These are phyloP conservation scores for Mechanitis mazaeus DNA, from an alignment of 2,888 invertebrate genomes.

Conservation along the genomic window DNA sequence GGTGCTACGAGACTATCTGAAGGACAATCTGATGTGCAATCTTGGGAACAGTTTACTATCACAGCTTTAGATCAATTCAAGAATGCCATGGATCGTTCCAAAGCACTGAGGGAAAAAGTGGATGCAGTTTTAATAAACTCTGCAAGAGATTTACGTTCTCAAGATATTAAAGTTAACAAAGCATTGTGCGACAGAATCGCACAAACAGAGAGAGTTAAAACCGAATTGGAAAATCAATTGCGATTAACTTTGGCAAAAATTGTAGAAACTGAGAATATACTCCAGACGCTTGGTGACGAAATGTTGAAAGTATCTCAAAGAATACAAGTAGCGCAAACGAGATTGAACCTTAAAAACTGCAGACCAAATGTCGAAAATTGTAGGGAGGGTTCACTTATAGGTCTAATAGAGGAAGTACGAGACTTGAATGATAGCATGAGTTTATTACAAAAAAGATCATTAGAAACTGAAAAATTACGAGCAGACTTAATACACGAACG, in stretches of 20 bases:
- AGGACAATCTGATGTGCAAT: conserved; percentile 88
- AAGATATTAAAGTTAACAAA: conserved; percentile 87
- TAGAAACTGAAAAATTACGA: conserved; percentile 60
- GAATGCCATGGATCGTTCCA: conserved; percentile 83
- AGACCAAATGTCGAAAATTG: conserved; percentile 67
- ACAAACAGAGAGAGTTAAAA: conserved; percentile 84
- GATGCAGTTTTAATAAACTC: conserved; percentile 85
- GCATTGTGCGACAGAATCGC: conserved; percentile 83
- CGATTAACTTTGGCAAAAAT: conserved; percentile 66
- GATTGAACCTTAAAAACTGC: conserved; percentile 60
- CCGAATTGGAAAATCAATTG: conserved; percentile 82
- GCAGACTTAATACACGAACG: conserved; percentile 64
- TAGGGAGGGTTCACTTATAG: conserved; percentile 61
- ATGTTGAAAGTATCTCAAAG: conserved; percentile 62
- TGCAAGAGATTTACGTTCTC: conserved; percentile 86
- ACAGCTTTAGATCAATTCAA: conserved; percentile 85
- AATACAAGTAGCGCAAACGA: conserved; percentile 65
- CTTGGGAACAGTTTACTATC: conserved; percentile 88
- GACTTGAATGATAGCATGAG: conserved; percentile 65
- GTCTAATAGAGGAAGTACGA: conserved; percentile 62
- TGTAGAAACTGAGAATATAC: conserved; percentile 62
- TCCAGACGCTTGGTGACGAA: conserved; percentile 61
- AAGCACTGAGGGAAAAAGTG: conserved; percentile 81
- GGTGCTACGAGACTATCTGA: conserved; percentile 88
- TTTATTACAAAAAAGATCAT: conserved; percentile 53